phyloP scores from a whole-genome alignment of 2,113 vertebrate species.

The Cariama cristata region DNA sequence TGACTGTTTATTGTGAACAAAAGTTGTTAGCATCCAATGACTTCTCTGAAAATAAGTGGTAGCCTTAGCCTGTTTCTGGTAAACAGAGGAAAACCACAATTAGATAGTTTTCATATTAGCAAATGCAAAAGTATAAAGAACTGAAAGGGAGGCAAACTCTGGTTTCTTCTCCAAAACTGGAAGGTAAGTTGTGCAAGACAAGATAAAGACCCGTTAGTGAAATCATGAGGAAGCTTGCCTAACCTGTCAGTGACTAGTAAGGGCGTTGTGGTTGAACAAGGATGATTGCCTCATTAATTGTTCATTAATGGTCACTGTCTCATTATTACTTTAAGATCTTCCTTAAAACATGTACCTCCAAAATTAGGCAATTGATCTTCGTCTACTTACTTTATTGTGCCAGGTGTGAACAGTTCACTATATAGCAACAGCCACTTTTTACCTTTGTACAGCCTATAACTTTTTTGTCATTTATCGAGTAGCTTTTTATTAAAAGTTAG shows the following conservation, averaged over 20 bases:
- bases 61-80: neutral
- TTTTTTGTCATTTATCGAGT: neutral
- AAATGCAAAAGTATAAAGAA: neutral
- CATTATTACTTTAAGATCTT: neutral
- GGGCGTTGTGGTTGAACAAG: neutral
- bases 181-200: neutral
- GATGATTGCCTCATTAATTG: conserved; percentile 8
- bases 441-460: neutral
- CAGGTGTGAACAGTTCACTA: neutral
- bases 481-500: neutral
- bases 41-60: neutral
- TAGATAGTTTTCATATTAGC: neutral
- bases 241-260: neutral
- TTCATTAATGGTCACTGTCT: neutral
- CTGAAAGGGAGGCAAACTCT: neutral
- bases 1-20: neutral
- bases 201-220: neutral
- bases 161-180: neutral
- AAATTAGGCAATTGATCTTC: neutral
- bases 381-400: neutral
- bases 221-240: neutral
- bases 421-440: neutral
- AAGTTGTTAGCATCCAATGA: neutral
- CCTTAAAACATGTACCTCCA: neutral
- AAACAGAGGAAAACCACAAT: neutral